Conservation (phyloP, 1,140 invertebrate genomes). For the Megalopta genalis region DNA sequence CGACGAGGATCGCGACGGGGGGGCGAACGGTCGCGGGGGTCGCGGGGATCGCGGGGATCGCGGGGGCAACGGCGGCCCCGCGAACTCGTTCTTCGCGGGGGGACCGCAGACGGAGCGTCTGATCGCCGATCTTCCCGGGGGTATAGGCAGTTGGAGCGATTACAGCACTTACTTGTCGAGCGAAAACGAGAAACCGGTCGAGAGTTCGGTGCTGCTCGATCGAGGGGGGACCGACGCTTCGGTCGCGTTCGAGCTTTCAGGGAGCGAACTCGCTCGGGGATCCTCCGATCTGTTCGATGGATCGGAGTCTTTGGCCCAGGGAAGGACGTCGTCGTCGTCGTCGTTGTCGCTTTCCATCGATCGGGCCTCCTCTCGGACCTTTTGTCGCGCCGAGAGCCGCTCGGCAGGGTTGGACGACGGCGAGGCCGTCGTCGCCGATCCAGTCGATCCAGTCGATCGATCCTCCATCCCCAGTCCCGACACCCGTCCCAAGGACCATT, state of each 20-base stretch:
- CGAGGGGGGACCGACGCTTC: slow-evolving; percentile 64
- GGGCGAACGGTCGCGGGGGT: slow-evolving; percentile 81
- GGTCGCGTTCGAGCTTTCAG: slow-evolving; percentile 69
- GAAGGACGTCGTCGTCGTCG: no score
- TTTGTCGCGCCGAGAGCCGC: no score
- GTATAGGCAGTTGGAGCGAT: slow-evolving; percentile 90
- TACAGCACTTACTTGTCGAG: slow-evolving; percentile 88
- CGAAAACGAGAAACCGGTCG: slow-evolving; percentile 71
- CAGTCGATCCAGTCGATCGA: background rate
- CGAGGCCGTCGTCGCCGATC: background rate
- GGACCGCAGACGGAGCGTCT: slow-evolving; percentile 83
- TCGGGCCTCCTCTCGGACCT: background rate
- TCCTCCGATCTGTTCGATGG: background rate
- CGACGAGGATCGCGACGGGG: slow-evolving; percentile 82
- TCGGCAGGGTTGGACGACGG: background rate
- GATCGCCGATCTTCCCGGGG: slow-evolving; percentile 87
- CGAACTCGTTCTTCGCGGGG: slow-evolving; percentile 36
- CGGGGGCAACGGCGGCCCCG: slow-evolving; percentile 53
- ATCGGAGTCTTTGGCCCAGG: background rate
- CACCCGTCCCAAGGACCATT: slow-evolving; percentile 64
- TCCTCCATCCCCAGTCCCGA: slow-evolving; percentile 5
- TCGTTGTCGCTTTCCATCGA: background rate
- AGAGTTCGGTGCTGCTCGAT: slow-evolving; percentile 51
- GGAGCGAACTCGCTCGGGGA: slow-evolving; percentile 39
- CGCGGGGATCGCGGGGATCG: slow-evolving; percentile 78